Evolutionary conservation across 2,888 invertebrate species (phyloP).

Genomic region (Andrena fulva): DNA sequence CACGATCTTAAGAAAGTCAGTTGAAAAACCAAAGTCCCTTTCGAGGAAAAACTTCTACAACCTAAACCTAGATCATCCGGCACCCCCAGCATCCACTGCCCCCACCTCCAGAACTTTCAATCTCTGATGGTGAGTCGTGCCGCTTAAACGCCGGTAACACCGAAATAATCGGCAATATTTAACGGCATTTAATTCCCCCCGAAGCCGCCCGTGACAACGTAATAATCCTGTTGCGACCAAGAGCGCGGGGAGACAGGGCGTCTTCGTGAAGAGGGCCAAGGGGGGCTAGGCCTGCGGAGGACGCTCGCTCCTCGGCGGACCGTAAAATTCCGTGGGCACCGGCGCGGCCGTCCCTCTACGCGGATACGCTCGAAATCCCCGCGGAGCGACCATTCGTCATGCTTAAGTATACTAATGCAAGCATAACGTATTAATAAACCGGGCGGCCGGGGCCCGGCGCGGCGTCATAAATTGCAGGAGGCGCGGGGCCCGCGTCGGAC

Average conservation of each 20-base stretch:
- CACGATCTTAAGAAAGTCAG: too few species aligned
- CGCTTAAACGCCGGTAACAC: constrained; percentile 58
- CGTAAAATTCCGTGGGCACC: constrained; percentile 62
- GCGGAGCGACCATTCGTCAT: constrained; percentile 82
- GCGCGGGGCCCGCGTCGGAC: constrained; percentile 65
- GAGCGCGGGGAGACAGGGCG: not conserved
- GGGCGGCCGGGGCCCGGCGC: constrained; percentile 68
- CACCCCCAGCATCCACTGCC: not conserved
- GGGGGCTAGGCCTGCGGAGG: constrained; percentile 9
- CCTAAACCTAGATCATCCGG: not conserved
- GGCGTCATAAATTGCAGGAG: constrained; percentile 77
- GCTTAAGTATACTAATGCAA: constrained; percentile 84
- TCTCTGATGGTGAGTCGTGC: constrained; percentile 34
- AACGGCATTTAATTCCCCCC: constrained; percentile 60
- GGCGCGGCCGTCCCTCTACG: constrained; percentile 27
- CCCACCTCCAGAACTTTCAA: constrained; percentile 46
- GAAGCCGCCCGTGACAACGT: constrained; percentile 62
- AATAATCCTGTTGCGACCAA: constrained; percentile 54
- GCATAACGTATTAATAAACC: constrained; percentile 84
- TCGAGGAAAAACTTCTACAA: not conserved
- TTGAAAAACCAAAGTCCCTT: too few species aligned
- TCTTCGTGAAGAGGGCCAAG: not conserved
- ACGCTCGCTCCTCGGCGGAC: constrained; percentile 54
- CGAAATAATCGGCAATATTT: constrained; percentile 65
- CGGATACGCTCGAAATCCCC: constrained; percentile 73